These are phyloP conservation scores for Chondrosia reniformis DNA, from an alignment of 37 sponge, comb jelly and placozoan genomes.

Conservation along the genomic window DNA sequence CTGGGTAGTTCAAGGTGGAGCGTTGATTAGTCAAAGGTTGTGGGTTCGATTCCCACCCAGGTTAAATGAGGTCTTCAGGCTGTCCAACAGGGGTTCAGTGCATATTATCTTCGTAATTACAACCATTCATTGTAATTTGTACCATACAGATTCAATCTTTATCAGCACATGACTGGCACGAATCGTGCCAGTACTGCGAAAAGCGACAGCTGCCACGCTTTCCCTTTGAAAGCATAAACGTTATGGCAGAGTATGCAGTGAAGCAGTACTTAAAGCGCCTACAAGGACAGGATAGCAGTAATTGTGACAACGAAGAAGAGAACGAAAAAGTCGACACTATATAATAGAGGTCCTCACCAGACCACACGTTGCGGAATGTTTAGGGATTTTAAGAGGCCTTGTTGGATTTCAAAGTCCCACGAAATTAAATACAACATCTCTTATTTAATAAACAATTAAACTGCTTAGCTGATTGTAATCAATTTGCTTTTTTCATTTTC, in stretches of 20 bases:
- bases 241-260: neutral
- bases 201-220: neutral
- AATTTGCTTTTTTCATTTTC: no score
- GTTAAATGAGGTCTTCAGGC: no score
- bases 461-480: no score
- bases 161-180: constrained; percentile 7
- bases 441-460: neutral
- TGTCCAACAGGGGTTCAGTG: no score
- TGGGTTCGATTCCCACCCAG: no score
- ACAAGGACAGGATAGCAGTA: neutral
- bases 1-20: no score
- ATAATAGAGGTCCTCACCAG: neutral
- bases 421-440: neutral
- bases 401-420: neutral
- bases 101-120: no score
- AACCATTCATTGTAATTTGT: no score
- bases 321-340: neutral
- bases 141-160: no score
- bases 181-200: neutral
- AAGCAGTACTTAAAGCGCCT: neutral
- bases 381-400: constrained; percentile 5
- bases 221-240: neutral
- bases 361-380: constrained; percentile 1
- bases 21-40: no score
- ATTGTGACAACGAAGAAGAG: neutral